A percentile compares a stretch with the other conserved stretches of the same genome.
Conservation (phyloP, 2,888 invertebrate species). For the Lagria hirta region DNA sequence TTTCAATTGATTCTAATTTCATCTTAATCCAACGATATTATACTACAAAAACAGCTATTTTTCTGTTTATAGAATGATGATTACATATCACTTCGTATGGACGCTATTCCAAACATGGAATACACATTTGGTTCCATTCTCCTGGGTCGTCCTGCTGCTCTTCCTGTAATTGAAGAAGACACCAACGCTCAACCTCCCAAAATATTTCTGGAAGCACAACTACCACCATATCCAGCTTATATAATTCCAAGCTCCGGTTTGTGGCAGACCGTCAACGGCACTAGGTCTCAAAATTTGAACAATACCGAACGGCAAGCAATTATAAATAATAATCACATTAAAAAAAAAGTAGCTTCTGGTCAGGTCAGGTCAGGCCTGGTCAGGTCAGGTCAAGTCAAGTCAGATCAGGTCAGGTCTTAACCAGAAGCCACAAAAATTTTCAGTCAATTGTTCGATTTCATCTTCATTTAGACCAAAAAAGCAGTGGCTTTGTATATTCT, state of each 20-base stretch:
- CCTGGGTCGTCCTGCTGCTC: conserved; percentile 37
- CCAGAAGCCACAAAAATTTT: no score
- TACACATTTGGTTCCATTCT: conserved; percentile 53
- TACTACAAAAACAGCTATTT: no score
- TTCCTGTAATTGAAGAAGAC: conserved; percentile 34
- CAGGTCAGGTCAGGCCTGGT: no score
- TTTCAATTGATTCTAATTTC: no score
- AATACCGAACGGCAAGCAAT: conserved; percentile 1
- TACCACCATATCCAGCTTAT: conserved; percentile 67
- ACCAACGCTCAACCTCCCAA: conserved; percentile 38
- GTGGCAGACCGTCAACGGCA: conserved; percentile 77
- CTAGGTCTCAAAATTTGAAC: conserved; percentile 59
- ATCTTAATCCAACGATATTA: no score
- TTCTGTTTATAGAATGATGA: conserved; percentile 52
- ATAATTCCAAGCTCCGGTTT: conserved; percentile 70
- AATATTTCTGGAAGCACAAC: conserved; percentile 49
- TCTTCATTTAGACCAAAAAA: no score
- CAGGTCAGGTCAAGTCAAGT: no score
- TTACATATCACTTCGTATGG: conserved; percentile 55
- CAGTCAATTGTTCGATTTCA: no score
- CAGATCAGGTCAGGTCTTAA: no score
- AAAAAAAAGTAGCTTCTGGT: conserved; percentile 3
- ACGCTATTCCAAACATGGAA: conserved; percentile 54
- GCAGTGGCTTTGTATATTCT: no score
- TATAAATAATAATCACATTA: background rate